Evolutionary conservation across 2,113 vertebrate species (phyloP).

Genomic region (Fregetta grallaria): DNA sequence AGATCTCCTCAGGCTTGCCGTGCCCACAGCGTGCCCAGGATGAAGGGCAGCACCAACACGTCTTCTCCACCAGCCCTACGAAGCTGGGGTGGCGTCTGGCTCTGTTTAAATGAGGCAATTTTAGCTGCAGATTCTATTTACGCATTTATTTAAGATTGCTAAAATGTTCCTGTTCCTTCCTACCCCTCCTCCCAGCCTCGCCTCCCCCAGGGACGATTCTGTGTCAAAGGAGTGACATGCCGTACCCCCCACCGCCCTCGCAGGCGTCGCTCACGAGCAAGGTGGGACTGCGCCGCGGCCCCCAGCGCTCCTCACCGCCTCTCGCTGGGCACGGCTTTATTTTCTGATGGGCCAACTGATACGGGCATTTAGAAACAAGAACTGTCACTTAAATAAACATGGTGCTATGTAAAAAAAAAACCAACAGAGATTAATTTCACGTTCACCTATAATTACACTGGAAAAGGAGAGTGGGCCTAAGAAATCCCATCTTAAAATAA

Average conservation of each 20-base stretch:
- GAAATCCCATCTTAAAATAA: constrained; percentile 17
- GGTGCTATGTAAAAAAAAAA: background rate
- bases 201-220: background rate
- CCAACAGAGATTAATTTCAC: background rate
- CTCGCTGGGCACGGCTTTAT: background rate
- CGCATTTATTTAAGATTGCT: background rate
- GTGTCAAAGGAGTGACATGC: background rate
- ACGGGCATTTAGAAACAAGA: background rate
- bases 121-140: background rate
- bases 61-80: background rate
- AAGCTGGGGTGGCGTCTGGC: rapidly evolving
- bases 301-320: background rate
- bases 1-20: background rate
- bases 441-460: background rate
- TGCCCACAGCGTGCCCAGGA: background rate
- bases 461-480: background rate
- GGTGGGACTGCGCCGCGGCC: background rate
- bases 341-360: background rate
- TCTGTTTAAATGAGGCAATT: background rate
- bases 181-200: background rate
- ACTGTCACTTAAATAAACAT: background rate
- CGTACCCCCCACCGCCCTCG: background rate
- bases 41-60: background rate
- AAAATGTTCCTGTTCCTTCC: background rate
- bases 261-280: rapidly evolving